Percentiles rank a stretch among this genome's conserved stretches.
Conservation (phyloP, 2,797 vertebrate genomes). For the Phoebastria nigripes region DNA sequence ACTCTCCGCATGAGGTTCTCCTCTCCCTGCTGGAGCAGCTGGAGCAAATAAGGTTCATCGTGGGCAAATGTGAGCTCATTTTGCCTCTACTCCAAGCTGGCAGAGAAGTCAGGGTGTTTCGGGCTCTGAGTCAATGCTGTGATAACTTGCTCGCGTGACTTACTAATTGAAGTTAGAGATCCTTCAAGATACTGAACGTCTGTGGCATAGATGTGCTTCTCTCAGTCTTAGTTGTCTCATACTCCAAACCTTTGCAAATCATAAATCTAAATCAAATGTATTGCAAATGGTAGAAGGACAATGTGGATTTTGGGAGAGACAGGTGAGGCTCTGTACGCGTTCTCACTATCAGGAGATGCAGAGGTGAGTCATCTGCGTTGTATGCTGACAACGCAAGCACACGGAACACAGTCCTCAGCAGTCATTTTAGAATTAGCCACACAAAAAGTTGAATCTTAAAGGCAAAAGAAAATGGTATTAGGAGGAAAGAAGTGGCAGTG, state of each 20-base stretch:
- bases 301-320: not conserved
- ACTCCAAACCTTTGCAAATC: not conserved
- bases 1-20: not conserved
- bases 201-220: not conserved
- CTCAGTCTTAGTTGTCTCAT: not conserved
- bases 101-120: not conserved
- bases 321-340: not conserved
- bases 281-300: not conserved
- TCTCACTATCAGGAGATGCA: not conserved
- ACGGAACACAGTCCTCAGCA: not conserved
- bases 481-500: conserved; percentile 40
- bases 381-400: not conserved
- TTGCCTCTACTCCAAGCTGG: conserved; percentile 10
- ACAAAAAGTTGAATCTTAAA: conserved; percentile 22
- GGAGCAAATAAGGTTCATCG: conserved; percentile 2
- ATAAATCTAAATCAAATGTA: not conserved
- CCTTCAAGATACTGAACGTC: not conserved
- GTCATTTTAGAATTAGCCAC: conserved; percentile 39
- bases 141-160: not conserved
- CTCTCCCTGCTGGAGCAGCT: conserved; percentile 34
- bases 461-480: conserved; percentile 39
- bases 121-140: not conserved
- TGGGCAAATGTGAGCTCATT: conserved; percentile 39
- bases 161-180: conserved; percentile 9
- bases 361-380: not conserved